Base-by-base conservation (phyloP, 2,113 vertebrate genomes). In the Cheirogaleus medius region DNA sequence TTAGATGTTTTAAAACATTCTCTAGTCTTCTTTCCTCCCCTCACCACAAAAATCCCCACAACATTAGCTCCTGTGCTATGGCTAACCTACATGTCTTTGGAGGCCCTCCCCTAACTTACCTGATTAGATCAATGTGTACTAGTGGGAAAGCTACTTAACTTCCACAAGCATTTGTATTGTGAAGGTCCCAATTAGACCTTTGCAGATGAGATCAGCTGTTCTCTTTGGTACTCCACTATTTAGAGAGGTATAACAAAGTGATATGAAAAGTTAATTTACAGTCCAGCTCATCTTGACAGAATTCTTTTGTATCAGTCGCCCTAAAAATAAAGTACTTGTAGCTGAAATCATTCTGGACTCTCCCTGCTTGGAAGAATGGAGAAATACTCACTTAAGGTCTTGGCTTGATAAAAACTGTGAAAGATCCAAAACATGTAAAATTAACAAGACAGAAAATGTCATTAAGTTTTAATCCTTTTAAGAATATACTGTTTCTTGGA, bases 381-480 rank as follows among this genome's bases (percentile, higher is more conserved):
- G 58, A 80, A 91, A 88, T 20, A 69, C 6, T 76, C 73, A 76
- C 44, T 63, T 34, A 56, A 47, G 9, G 32, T 56, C 23, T 80
- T 49, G 27, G 44, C 58, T 95, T 58, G 84, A n/a, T 89, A 81
- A 94, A 90, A 90, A 54, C 69, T 66, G 12, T 12, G 39, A 85
- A 91, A 82, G 18, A 32, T 52, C n/a, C 63, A 74, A 92, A 90
- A 90, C 34, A 44, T 88, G 18, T 94, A 94, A 90, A 91, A 39
- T 83, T 63, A 85, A 69, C 68, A 89, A 96, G 74, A 80, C 20
- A 94, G 20, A 80, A 95, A 87, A 81, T 32, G 20, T 39, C 17
- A 74, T 78, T 94, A 78, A 68, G 15, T 83, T 90, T 87, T 95
- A 95, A 96, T 87, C 8, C 20, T 21, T 37, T 82, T 90, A 90